A percentile compares a stretch with the other conserved stretches of the same genome.
These are phyloP conservation scores for Hirudo medicinalis DNA, from an alignment of 1,140 invertebrate genomes.

Conservation along the genomic window DNA sequence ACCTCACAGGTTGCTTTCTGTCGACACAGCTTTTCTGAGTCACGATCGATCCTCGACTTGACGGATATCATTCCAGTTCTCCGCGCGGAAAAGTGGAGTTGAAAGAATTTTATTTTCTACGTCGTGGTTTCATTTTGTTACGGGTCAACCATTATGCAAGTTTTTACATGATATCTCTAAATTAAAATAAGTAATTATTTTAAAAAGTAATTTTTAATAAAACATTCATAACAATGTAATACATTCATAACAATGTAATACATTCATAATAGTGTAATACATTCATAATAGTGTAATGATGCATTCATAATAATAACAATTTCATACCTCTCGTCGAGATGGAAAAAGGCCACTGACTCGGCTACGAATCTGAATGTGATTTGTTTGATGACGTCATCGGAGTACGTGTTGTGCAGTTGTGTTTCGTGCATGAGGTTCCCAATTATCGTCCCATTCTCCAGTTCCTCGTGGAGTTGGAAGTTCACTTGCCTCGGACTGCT, in stretches of 20 bases:
- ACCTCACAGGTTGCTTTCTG: constrained; percentile 11
- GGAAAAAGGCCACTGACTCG: constrained; percentile 17
- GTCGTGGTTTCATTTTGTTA: too few species aligned
- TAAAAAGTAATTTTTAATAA: too few species aligned
- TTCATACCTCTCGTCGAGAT: constrained; percentile 2
- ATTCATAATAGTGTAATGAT: too few species aligned
- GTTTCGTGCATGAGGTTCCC: constrained; percentile 14
- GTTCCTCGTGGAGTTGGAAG: constrained; percentile 15
- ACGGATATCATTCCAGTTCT: constrained; percentile 15
- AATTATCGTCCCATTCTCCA: not conserved
- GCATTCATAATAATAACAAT: too few species aligned
- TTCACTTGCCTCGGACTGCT: constrained; percentile 10
- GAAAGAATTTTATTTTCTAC: too few species aligned
- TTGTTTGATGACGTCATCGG: constrained; percentile 1
- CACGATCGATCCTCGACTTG: constrained; percentile 17
- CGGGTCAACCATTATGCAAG: too few species aligned
- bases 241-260: too few species aligned
- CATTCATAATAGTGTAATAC: too few species aligned
- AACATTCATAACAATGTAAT: too few species aligned
- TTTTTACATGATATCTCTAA: too few species aligned
- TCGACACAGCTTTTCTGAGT: constrained; percentile 15
- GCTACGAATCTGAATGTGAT: constrained; percentile 18
- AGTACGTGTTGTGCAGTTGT: constrained; percentile 8
- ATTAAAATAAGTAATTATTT: too few species aligned
- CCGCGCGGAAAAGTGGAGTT: too few species aligned